These are phyloP conservation scores for Pempheris klunzingeri DNA, from an alignment of 2,797 vertebrate genomes.

Conservation along the genomic window DNA sequence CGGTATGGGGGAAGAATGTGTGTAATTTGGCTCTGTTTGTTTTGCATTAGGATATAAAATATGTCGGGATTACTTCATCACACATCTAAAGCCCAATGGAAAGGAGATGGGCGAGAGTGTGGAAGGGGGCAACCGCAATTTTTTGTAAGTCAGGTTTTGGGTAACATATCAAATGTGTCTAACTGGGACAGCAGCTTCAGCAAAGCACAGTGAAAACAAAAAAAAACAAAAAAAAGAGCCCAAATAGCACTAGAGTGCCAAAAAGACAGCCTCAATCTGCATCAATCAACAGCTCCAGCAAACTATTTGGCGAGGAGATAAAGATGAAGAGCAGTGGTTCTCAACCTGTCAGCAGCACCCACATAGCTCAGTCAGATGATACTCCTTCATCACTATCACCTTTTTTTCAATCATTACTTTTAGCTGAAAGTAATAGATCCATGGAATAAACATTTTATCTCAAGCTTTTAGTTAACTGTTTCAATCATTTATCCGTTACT, in stretches of 20 bases:
- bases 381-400: slow-evolving; percentile 8
- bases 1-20: slow-evolving; percentile 68
- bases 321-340: slow-evolving; percentile 20
- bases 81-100: slow-evolving; percentile 65
- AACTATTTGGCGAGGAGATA: slow-evolving; percentile 40
- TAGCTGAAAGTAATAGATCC: background rate
- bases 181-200: slow-evolving; percentile 34
- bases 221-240: slow-evolving; percentile 5
- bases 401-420: background rate
- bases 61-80: slow-evolving; percentile 75
- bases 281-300: slow-evolving; percentile 41
- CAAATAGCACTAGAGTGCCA: slow-evolving; percentile 11
- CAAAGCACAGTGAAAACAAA: slow-evolving; percentile 26
- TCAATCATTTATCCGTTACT: no score
- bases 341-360: background rate
- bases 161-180: slow-evolving; percentile 61
- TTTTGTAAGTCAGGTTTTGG: slow-evolving; percentile 49
- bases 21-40: slow-evolving; percentile 75
- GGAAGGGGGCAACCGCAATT: slow-evolving; percentile 33
- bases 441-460: background rate
- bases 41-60: slow-evolving; percentile 79
- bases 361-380: slow-evolving; percentile 6
- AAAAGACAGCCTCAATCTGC: slow-evolving; percentile 45
- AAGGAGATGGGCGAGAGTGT: slow-evolving; percentile 57
- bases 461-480: no score